Evolutionary conservation across 2,113 vertebrate genomes (phyloP).

Genomic region (Crypturellus undulatus): DNA sequence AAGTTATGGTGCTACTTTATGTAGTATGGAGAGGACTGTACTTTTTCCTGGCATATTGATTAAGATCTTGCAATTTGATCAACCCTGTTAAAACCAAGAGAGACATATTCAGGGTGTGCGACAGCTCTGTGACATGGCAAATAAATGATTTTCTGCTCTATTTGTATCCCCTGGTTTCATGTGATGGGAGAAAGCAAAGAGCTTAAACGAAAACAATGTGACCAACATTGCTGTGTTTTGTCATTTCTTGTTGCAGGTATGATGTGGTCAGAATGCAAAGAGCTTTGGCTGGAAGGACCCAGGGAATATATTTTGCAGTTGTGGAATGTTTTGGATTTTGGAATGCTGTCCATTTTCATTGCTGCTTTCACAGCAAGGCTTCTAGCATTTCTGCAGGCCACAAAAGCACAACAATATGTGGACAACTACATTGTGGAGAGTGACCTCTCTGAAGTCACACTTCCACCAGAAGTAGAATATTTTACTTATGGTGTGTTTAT

Average conservation of each 20-base stretch:
- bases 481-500: slow-evolving; percentile 86
- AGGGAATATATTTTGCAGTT: slow-evolving; percentile 89
- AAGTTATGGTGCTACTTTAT: background rate
- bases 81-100: background rate
- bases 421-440: slow-evolving; percentile 83
- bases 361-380: slow-evolving; percentile 89
- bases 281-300: slow-evolving; percentile 90
- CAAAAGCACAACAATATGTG: slow-evolving; percentile 89
- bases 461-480: slow-evolving; percentile 89
- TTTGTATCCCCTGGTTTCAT: background rate
- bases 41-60: background rate
- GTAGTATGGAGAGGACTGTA: background rate
- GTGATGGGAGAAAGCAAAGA: background rate
- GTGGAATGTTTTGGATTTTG: slow-evolving; percentile 91
- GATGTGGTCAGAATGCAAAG: slow-evolving; percentile 95
- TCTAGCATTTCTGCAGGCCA: slow-evolving; percentile 87
- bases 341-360: slow-evolving; percentile 92
- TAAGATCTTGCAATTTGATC: background rate
- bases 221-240: background rate
- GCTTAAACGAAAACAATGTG: background rate
- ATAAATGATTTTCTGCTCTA: background rate
- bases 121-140: background rate
- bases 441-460: slow-evolving; percentile 84
- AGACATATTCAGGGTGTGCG: background rate
- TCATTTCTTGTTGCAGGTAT: slow-evolving; percentile 79